Evolutionary conservation across 2,888 invertebrate genomes (phyloP).

Genomic region (Polia nebulosa): DNA sequence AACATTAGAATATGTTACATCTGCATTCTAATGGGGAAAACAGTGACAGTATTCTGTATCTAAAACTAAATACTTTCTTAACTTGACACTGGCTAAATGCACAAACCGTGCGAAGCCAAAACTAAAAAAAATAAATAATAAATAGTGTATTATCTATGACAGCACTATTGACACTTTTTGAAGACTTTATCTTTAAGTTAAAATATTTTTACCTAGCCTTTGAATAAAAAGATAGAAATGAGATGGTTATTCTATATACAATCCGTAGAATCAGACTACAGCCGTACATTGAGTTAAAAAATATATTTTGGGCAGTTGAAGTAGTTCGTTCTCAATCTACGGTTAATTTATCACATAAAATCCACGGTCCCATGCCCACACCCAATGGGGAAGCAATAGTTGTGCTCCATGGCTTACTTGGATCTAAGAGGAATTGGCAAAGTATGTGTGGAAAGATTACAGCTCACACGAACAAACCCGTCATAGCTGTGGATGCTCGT

Average conservation of each 20-base stretch:
- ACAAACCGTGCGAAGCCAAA: no score
- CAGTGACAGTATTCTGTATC: no score
- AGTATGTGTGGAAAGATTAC: conserved; percentile 93
- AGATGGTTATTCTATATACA: conserved; percentile 67
- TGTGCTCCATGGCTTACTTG: conserved; percentile 96
- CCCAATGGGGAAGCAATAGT: conserved; percentile 74
- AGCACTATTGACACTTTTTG: not conserved
- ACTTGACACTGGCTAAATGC: no score
- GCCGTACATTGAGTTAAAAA: conserved; percentile 5
- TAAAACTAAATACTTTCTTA: no score
- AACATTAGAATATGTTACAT: no score
- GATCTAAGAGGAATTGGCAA: conserved; percentile 97
- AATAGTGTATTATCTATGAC: not conserved
- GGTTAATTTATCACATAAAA: conserved; percentile 49
- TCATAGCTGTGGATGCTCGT: conserved; percentile 96
- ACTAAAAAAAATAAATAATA: no score
- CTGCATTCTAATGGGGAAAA: no score
- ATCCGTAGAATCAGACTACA: conserved; percentile 19
- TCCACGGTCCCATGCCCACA: conserved; percentile 53
- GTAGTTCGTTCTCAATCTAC: conserved; percentile 24
- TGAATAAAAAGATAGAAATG: conserved; percentile 41
- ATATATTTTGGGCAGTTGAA: conserved; percentile 16
- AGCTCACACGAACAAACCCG: conserved; percentile 91
- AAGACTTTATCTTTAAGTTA: not conserved
- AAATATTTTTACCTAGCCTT: not conserved